phyloP scores from a whole-genome alignment of 2,888 invertebrate species.

The Glyphotaelius pellucidus region DNA sequence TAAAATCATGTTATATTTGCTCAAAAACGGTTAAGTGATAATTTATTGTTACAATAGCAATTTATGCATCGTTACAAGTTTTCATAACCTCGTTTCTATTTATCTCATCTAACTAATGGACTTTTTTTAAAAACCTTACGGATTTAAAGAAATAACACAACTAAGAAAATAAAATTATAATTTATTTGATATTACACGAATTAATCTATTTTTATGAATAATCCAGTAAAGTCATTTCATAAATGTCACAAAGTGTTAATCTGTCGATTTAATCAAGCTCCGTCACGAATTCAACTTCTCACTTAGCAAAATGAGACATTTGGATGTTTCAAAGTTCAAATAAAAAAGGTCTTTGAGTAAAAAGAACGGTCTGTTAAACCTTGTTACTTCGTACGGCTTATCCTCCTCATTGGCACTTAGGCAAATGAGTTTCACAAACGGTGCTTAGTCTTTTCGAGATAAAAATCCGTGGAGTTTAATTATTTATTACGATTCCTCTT shows the following conservation, averaged over 20 bases:
- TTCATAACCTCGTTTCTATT: too few species aligned
- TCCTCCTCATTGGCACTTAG: slow-evolving; percentile 54
- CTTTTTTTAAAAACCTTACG: too few species aligned
- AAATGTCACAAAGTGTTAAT: not conserved
- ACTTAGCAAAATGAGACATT: slow-evolving; percentile 2
- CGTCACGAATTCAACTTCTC: not conserved
- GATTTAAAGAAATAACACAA: not conserved
- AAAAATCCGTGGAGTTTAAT: slow-evolving; percentile 49
- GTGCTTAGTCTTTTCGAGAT: slow-evolving; percentile 41
- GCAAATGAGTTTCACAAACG: slow-evolving; percentile 54
- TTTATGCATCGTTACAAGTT: too few species aligned
- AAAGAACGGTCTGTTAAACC: slow-evolving; percentile 33
- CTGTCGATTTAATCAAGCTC: not conserved
- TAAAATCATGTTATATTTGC: too few species aligned
- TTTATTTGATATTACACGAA: not conserved
- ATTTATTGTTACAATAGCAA: too few species aligned
- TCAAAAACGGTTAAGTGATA: too few species aligned
- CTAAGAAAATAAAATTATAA: not conserved
- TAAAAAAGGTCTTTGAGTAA: slow-evolving; percentile 14
- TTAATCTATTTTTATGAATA: not conserved
- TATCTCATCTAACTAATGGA: too few species aligned
- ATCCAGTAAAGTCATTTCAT: not conserved
- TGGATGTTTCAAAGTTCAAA: slow-evolving; percentile 12
- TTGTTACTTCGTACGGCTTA: slow-evolving; percentile 35
- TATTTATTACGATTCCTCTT: slow-evolving; percentile 46